Evolutionary conservation across 2,888 invertebrate genomes (phyloP).

Genomic region (Lacanobia wlatinum): DNA sequence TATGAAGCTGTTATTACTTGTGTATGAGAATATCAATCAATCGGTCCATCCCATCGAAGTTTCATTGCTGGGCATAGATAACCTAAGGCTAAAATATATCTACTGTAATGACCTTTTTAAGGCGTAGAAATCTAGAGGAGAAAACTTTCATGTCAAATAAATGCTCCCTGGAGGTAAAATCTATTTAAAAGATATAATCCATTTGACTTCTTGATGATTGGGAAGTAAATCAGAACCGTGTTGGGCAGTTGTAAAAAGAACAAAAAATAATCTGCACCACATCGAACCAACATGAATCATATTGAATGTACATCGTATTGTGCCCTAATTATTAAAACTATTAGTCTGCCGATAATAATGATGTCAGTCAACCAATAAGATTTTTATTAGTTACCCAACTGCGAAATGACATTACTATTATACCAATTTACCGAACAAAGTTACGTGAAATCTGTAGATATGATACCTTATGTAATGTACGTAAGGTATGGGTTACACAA

Average conservation of each 20-base stretch:
- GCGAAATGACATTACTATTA: conserved; percentile 16
- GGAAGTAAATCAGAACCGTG: not conserved
- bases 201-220: not conserved
- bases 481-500: conserved; percentile 44
- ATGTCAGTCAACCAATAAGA: conserved; percentile 25
- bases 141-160: conserved; percentile 1
- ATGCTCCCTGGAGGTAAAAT: not conserved
- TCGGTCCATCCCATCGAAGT: not conserved
- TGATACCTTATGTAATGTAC: conserved; percentile 46
- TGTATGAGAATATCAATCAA: conserved; percentile 16
- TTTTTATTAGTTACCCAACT: conserved; percentile 20
- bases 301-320: conserved; percentile 7
- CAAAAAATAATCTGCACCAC: conserved; percentile 16
- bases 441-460: conserved; percentile 49
- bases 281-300: not conserved
- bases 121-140: not conserved
- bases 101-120: not conserved
- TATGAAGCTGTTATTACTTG: conserved; percentile 20
- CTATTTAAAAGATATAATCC: not conserved
- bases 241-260: not conserved
- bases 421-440: conserved; percentile 25
- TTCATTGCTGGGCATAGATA: not conserved
- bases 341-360: conserved; percentile 45
- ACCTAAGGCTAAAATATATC: not conserved
- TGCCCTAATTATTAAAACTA: conserved; percentile 49